A percentile compares a stretch with the other conserved stretches of the same genome.
phyloP scores from a whole-genome alignment of 2,113 vertebrate genomes.

The Hystrix brachyura region DNA sequence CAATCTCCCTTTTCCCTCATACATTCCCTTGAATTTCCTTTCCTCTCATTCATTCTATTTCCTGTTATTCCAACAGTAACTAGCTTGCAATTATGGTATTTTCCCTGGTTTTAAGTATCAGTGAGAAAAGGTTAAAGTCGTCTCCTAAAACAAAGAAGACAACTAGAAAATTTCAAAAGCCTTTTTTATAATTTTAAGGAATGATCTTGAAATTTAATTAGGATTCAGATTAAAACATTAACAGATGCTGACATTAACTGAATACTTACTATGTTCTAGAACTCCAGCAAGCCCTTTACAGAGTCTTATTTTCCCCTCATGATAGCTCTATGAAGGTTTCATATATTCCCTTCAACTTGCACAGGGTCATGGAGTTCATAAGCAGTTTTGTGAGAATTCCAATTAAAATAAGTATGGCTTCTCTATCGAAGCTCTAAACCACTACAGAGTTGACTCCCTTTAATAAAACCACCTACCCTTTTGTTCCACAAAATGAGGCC shows the following conservation, averaged over 20 bases:
- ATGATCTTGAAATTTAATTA: constrained; percentile 44
- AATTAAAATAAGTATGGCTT: not conserved
- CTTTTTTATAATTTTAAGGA: constrained; percentile 38
- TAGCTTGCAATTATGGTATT: constrained; percentile 2
- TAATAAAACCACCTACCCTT: not conserved
- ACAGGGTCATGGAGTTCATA: not conserved
- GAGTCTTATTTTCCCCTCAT: not conserved
- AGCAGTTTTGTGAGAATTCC: not conserved
- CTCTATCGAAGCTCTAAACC: not conserved
- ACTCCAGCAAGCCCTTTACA: not conserved
- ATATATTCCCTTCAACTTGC: not conserved
- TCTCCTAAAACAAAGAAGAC: not conserved
- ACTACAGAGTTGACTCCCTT: not conserved
- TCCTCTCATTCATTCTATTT: not conserved
- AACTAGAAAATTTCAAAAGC: constrained; percentile 4
- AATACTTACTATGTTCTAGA: not conserved
- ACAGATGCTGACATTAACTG: not conserved
- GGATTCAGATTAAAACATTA: not conserved
- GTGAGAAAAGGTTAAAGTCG: not conserved
- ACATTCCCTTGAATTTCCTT: not conserved
- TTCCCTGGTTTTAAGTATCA: constrained; percentile 23
- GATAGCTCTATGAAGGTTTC: not conserved
- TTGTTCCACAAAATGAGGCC: constrained; percentile 11
- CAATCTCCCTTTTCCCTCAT: not conserved
- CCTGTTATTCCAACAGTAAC: not conserved